Percentiles rank a stretch among this genome's conserved stretches.
Evolutionary conservation across 1,140 invertebrate species (phyloP).

Genomic region (Bombus breviceps): DNA sequence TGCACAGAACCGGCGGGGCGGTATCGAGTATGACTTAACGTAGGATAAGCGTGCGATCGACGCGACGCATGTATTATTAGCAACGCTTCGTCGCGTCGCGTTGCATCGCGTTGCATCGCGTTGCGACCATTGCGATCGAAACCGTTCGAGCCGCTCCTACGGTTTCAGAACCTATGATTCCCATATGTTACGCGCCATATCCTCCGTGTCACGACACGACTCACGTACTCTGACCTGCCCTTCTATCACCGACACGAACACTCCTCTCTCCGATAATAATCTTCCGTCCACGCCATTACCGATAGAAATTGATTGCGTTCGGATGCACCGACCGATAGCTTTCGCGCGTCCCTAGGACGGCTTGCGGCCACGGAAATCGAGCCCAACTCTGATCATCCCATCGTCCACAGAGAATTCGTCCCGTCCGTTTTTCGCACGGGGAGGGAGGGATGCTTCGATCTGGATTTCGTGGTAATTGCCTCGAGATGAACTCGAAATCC

Average conservation of each 20-base stretch:
- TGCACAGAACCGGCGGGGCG: not conserved
- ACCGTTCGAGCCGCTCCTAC: not conserved
- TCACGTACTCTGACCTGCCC: not conserved
- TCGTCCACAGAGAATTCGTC: not conserved
- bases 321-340: conserved; percentile 26
- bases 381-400: not conserved
- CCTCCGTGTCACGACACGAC: not conserved
- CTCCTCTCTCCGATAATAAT: conserved; percentile 67
- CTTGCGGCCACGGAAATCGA: not conserved
- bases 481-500: not conserved
- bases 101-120: not conserved
- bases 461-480: not conserved
- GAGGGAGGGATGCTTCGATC: not conserved
- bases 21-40: conserved; percentile 54
- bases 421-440: not conserved
- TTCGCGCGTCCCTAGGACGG: not conserved
- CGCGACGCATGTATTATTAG: conserved; percentile 39
- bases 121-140: not conserved
- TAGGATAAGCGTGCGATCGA: conserved; percentile 35
- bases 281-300: conserved; percentile 57
- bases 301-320: conserved; percentile 69
- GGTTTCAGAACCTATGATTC: conserved; percentile 14
- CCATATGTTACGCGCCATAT: conserved; percentile 61
- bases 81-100: not conserved
- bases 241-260: conserved; percentile 29